Base-by-base conservation (phyloP, 2,888 invertebrate genomes). In the Listrodromus nycthemerus region DNA sequence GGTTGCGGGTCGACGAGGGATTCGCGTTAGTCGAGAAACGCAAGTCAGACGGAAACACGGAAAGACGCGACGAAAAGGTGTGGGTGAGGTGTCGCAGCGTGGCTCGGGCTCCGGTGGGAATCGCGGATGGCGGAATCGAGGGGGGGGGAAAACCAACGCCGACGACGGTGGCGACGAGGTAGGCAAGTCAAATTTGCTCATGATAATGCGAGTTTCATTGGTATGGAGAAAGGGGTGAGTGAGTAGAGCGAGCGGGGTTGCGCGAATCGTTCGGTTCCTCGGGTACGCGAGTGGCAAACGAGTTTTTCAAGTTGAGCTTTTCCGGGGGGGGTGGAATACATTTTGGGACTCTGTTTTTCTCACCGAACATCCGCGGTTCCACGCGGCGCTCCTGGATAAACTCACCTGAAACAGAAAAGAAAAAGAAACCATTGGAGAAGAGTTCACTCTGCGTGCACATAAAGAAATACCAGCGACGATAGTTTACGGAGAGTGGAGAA, bases 121-220 rank as follows among this genome's bases (percentile, higher is more conserved):
- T 85, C 79, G 71, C 75, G 82, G 37, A 76, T 79, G 69, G 52
- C 50, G 63, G 67, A 77, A 80, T 70, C 79, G 74, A 52, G 10
- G 30, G 58, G 78, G 10, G 10, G 27, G 58, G 58, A 75, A 71
- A 70, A 73, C 81, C 74, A 81, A 78, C 67, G 75, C 73, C 69
- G 63, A 69, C 67, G 52, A 69, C 75, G 69, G 55, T 45, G 78
- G 75, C 71, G 79, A 30, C 55, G 76, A 80, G 73, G 73, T 76
- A 86, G 83, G 89, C 88, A 90, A 91, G 90, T 90, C 89, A 91
- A 92, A 92, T 92, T 92, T 92, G 89, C 89, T 92, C 91, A 90
- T 91, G 91, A 91, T 92, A 91, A 92, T 92, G 88, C 87, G 87
- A 76, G 86, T 88, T 88, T 87, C 88, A 83, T 88, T 55, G 66